Conservation (phyloP, 92 coral and sea anemone genomes). For the Epizoanthus ramosus region DNA sequence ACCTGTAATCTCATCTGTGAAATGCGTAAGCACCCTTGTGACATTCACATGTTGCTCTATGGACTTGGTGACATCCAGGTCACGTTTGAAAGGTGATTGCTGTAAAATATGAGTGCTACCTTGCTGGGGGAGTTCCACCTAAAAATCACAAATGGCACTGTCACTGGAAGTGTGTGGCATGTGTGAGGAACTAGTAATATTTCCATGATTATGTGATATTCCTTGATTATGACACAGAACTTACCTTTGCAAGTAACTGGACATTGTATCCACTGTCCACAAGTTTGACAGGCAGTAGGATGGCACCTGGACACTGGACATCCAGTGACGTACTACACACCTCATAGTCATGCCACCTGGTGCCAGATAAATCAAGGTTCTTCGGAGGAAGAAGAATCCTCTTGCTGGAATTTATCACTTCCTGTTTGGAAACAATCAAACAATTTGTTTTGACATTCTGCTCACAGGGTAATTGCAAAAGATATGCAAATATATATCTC, state of each 20-base stretch:
- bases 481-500: too few relatives aligned
- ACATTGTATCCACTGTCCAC: conserved; percentile 44
- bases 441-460: too few relatives aligned
- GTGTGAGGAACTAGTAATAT: background rate
- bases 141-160: background rate
- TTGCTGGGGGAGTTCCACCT: conserved; percentile 73
- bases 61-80: conserved; percentile 68
- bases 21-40: conserved; percentile 77
- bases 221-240: background rate
- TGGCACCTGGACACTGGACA: conserved; percentile 62
- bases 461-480: too few relatives aligned
- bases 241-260: conserved; percentile 74
- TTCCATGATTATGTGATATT: background rate
- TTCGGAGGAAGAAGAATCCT: conserved; percentile 61
- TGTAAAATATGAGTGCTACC: conserved; percentile 44
- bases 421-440: conserved; percentile 14
- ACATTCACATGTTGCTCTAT: conserved; percentile 69
- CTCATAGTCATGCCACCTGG: conserved; percentile 79
- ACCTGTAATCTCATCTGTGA: conserved; percentile 66
- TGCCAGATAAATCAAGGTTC: conserved; percentile 59
- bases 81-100: conserved; percentile 73
- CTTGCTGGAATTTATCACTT: conserved; percentile 65
- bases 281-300: conserved; percentile 73
- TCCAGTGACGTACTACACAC: conserved; percentile 60
- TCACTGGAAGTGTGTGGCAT: too few relatives aligned